These are phyloP conservation scores for Thyatira batis DNA, from an alignment of 2,888 invertebrate genomes.

Conservation along the genomic window DNA sequence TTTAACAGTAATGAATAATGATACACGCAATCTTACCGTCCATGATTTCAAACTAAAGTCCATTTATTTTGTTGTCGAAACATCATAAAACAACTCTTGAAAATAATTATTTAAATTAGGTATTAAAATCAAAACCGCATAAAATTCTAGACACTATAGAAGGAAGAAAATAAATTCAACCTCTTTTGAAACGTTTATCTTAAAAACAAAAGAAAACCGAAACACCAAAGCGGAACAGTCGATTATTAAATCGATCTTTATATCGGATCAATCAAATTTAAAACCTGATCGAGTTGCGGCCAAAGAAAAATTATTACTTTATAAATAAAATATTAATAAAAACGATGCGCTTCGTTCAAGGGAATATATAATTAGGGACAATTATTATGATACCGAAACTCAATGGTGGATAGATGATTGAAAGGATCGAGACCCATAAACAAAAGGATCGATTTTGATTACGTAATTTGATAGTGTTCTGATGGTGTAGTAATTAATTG, in stretches of 20 bases:
- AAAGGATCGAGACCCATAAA: conserved; percentile 80
- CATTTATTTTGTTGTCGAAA: conserved; percentile 4
- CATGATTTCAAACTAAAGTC: background rate
- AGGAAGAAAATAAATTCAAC: conserved; percentile 56
- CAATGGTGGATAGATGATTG: conserved; percentile 81
- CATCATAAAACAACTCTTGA: conserved; percentile 8
- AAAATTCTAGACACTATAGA: conserved; percentile 51
- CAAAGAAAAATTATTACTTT: conserved; percentile 80
- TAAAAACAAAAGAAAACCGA: conserved; percentile 66
- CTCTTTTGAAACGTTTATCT: conserved; percentile 67
- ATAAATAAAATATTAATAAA: conserved; percentile 83
- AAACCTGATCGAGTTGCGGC: conserved; percentile 77
- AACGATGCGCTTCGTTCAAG: conserved; percentile 76
- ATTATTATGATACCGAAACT: conserved; percentile 81
- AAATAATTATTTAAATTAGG: conserved; percentile 44
- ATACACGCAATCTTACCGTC: conserved; percentile 9
- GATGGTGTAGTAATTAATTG: conserved; percentile 69
- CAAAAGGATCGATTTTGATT: conserved; percentile 79
- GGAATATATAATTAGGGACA: conserved; percentile 82
- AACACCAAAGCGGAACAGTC: conserved; percentile 68
- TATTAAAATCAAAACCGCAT: conserved; percentile 46
- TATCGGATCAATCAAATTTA: conserved; percentile 82
- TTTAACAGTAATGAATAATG: conserved; percentile 40
- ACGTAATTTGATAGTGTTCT: conserved; percentile 72
- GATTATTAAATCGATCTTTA: conserved; percentile 80